Conservation (phyloP, 1,140 invertebrate species). For the Pinna nobilis region DNA sequence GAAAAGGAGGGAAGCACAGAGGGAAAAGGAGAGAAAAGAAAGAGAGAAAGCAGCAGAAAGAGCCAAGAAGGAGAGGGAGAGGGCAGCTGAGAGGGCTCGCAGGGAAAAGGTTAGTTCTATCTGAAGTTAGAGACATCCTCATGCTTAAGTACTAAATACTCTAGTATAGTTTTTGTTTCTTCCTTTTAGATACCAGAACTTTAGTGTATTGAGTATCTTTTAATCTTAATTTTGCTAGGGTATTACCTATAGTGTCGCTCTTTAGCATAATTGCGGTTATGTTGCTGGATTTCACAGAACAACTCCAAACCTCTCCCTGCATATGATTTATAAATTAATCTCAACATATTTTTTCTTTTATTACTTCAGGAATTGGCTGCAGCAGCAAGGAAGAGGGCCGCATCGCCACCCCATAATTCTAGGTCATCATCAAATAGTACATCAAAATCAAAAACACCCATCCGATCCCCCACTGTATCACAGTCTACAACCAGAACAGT, state of each 20-base stretch:
- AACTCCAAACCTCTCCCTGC: no score
- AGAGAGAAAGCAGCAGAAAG: slow-evolving; percentile 30
- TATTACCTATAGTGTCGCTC: no score
- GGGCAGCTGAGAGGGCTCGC: slow-evolving; percentile 11
- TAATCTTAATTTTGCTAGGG: no score
- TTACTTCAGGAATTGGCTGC: slow-evolving; percentile 6
- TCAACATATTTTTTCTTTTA: background rate
- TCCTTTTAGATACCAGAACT: no score
- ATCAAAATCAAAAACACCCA: slow-evolving; percentile 19
- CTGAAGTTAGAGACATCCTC: no score
- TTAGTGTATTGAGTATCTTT: no score
- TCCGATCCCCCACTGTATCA: slow-evolving; percentile 10
- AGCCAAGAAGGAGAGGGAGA: slow-evolving; percentile 29
- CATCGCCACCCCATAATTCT: slow-evolving; percentile 20
- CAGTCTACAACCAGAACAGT: slow-evolving; percentile 1
- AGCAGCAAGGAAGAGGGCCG: slow-evolving; percentile 24
- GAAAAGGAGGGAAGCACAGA: slow-evolving; percentile 33
- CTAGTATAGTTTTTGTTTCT: no score
- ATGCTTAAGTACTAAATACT: no score
- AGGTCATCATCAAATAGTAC: background rate
- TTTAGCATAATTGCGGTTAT: no score
- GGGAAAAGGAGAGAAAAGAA: slow-evolving; percentile 20
- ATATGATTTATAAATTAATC: slow-evolving; percentile 27
- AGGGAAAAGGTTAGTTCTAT: background rate
- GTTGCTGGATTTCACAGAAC: no score